Evolutionary conservation across 2,113 vertebrate species (phyloP), one percentile per base, ranked within the genome.

Genomic region (Hiodon alosoides): DNA sequence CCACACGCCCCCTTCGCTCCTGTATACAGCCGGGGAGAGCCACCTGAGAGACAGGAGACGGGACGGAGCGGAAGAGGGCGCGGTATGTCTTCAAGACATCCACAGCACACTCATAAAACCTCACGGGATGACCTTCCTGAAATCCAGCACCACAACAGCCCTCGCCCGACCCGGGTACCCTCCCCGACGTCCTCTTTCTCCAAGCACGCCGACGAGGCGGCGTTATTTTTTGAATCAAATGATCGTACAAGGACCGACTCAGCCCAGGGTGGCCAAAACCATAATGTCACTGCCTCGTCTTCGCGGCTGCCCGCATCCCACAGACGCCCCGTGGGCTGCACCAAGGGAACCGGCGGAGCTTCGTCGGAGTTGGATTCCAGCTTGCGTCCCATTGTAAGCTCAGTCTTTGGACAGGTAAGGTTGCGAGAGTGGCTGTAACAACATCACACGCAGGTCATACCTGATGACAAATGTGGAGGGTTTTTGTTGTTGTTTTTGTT

Each of bases 331-430:
- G 70, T 82, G 81, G 90, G 89, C 83, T 88, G 84, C 81, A 82
- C 84, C 67, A 74, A 82, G 14, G 86, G 72, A 77, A 6, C 51
- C 6, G 85, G 82, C 64, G 83, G 88, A 50, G 73, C 87, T 46
- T 75, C 82, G 2, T 83, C 84, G 7, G 92, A 92, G 70, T 79
- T 80, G 53, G 91, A 93, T 82, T 55, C 87, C 89, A 76, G 67
- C 64, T 86, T 93, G 83, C 91, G 80, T 79, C 93, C 93, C 74
- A 91, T 93, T 83, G 90, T 93, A 80, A 91, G 87, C 87, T 92
- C 93, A 68, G 92, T 92, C 81, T 93, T 91, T 60, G 93, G 92
- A 74, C 93, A 94, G 92, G 93, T 93, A 92, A 92, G 89, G 7
- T 11, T 6, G 10, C 11, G 14, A n/a, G 16, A 7, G 16, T 59